A percentile compares a stretch with the other conserved stretches of the same genome.
phyloP scores from a whole-genome alignment of 30 jellyfish, hydroid and myxozoan species.

The Turritopsis rubra region DNA sequence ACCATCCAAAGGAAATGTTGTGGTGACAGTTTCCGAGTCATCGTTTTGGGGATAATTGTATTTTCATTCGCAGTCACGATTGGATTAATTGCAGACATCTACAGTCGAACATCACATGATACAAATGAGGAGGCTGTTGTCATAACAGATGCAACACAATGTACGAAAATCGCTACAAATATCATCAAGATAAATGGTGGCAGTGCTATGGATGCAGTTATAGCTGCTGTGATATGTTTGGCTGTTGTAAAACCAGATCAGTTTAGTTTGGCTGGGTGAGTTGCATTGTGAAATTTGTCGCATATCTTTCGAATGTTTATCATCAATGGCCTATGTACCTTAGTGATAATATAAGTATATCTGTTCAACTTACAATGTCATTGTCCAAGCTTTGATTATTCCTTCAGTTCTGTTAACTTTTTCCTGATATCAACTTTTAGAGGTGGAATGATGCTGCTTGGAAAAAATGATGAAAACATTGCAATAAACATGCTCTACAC shows the following conservation, averaged over 20 bases:
- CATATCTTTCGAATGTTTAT: not conserved
- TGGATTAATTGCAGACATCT: conserved; percentile 10
- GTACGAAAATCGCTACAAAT: not conserved
- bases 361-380: not conserved
- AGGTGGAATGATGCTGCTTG: not conserved
- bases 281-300: not conserved
- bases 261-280: conserved; percentile 17
- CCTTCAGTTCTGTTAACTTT: not conserved
- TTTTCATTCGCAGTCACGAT: not conserved
- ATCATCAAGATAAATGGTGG: not conserved
- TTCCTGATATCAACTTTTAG: not conserved
- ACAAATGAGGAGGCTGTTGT: not conserved
- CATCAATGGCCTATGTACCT: not conserved
- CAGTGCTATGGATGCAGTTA: conserved; percentile 2
- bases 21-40: not conserved
- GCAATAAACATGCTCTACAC: not conserved
- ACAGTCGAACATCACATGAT: not conserved
- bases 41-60: not conserved
- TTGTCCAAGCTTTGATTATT: not conserved
- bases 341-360: not conserved
- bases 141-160: not conserved
- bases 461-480: not conserved
- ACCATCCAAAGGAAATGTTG: not conserved
- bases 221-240: conserved; percentile 3
- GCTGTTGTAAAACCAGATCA: conserved; percentile 10